Evolutionary conservation across 2,888 invertebrate species (phyloP), one percentile per base, ranked within the genome.

Genomic region (Rhopalosiphum nymphaeae): DNA sequence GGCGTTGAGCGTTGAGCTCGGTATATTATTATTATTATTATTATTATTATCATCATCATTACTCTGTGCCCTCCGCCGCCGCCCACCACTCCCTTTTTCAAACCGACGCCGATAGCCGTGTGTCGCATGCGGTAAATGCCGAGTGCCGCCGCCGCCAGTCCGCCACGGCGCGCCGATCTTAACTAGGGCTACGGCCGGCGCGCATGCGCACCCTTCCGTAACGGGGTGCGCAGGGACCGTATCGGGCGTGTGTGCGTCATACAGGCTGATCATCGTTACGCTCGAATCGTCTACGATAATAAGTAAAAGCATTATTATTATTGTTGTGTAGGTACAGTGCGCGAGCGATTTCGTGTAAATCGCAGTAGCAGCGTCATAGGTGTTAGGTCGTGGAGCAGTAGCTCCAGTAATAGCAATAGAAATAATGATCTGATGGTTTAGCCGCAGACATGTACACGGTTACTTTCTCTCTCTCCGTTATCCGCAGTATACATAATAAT

Each of bases 201-300:
- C 85, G 85, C 85, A 85, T 85, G 85, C 85, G 85, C 44, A 85
- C 85, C 85, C 85, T 44, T 42, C 44, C 85, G 44, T 25, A 26
- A 44, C 78, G 44, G 85, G 85, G 85, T 85, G 85, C 85, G 85
- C 85, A 85, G 85, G 85, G 85, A 85, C 85, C 44, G 85, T 78
- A 42, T 78, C 78, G 16, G 36, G 10, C 44, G 44, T 25, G 44
- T 5, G 85, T 29, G 29, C 85, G 44, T 42, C 44, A 44, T 85
- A 85, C 85, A 85, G 85, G 26, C 85, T 29, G 85, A 29, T 44
- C 85, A 9, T 36, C 78, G 36, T 9, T 21, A 78, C 78, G 78
- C 3, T 78, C 78, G 36, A 78, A 21, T 21, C 9, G 78, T 36
- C 21, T 21, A 9, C 3, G 78, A 36, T 78, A 36, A 78, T 78